Conservation (phyloP, 1,140 invertebrate genomes). For the Ephestia elutella region DNA sequence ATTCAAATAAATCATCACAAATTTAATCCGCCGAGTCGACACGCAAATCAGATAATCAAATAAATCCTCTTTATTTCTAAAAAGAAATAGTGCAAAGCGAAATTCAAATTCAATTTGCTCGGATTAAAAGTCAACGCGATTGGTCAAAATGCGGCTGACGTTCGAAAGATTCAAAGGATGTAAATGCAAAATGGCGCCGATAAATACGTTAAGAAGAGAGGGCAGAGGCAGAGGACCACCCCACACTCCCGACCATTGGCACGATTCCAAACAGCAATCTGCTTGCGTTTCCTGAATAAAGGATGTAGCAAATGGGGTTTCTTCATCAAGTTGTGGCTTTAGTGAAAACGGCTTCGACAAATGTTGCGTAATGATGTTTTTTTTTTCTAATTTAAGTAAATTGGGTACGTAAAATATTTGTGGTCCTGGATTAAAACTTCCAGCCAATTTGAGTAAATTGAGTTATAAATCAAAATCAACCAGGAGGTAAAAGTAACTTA, state of each 20-base stretch:
- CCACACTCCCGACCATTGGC: background rate
- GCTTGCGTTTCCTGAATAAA: background rate
- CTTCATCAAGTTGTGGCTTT: background rate
- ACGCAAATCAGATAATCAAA: background rate
- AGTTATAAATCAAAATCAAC: too few relatives aligned
- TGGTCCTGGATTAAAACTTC: too few relatives aligned
- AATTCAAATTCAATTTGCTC: background rate
- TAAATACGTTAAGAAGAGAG: background rate
- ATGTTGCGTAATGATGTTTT: background rate
- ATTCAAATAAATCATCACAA: too few relatives aligned
- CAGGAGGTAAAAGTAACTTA: too few relatives aligned
- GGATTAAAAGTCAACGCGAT: slow-evolving; percentile 1
- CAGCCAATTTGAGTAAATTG: too few relatives aligned
- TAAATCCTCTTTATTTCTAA: background rate
- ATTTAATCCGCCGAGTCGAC: too few relatives aligned
- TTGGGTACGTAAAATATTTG: too few relatives aligned
- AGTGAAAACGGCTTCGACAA: background rate
- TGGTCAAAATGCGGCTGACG: background rate
- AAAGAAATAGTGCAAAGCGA: background rate
- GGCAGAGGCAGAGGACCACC: background rate
- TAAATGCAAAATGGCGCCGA: background rate
- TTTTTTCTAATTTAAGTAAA: too few relatives aligned
- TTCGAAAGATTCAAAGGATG: background rate
- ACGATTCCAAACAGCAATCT: background rate
- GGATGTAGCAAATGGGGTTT: background rate